Base-by-base conservation (phyloP, 2,797 vertebrate species). In the Chelon auratus region DNA sequence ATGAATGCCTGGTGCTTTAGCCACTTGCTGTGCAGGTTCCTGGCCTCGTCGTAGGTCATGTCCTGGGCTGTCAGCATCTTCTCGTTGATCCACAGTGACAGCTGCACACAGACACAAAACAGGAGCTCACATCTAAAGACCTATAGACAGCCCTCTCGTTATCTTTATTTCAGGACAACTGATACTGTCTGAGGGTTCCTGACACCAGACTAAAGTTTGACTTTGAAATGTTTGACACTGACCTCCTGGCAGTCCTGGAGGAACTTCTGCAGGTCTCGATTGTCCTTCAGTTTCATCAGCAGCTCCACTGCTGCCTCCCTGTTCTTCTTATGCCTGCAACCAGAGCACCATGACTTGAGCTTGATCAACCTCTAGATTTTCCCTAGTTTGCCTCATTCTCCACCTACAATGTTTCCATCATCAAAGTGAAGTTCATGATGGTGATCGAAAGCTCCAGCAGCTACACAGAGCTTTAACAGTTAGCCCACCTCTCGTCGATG, bases 231-330 rank as follows among this genome's bases (percentile, higher is more conserved):
- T 33, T 0, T 33, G 30, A 33, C 30, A 47, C 45, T 24, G 20
- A 99, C 98, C 97, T 99, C 98, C 90, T 99, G 97, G 73, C 97
- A 97, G 90, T 99, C 97, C 92, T 99, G 98, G 48, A 99, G 94
- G 89, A 99, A 98, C 91, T 96, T 98, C 82, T 99, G 98, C 82
- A 98, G 95, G 81, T 99, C 98, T 86, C 97, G 84, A 94, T 99
- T 99, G 91, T 99, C 98, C 89, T 99, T 99, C 81, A 99, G 88
- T 78, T 94, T 96, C 89, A 93, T 95, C 85, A 99, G 91, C 72
- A 99, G 96, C 62, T 99, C 97, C 54, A 94, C 97, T 69, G 97
- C 98, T 10, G 96, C 96, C 57, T 96, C 88, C 57, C 93, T 84
- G 90, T 94, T 94, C 84, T 93, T 95, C 89, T 93, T 91, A 76